Evolutionary conservation across 1,140 invertebrate species (phyloP).

Genomic region (Piezodorus guildinii): DNA sequence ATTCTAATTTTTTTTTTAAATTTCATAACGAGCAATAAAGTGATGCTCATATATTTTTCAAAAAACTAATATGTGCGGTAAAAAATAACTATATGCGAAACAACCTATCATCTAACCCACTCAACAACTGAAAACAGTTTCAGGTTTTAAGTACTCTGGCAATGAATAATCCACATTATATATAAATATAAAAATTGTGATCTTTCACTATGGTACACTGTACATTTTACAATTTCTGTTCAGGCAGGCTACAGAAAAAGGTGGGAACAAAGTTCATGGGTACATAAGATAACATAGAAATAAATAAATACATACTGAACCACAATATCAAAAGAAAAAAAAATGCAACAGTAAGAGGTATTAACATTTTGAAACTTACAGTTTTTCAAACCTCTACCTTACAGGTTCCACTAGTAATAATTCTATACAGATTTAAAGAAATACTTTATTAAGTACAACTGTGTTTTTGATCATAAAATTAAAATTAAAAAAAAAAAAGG

Average conservation of each 20-base stretch:
- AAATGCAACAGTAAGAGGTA: too few relatives aligned
- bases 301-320: too few relatives aligned
- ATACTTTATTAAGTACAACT: too few relatives aligned
- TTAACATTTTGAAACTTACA: too few relatives aligned
- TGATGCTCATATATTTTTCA: constrained; percentile 16
- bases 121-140: constrained; percentile 14
- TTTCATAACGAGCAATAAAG: constrained; percentile 15
- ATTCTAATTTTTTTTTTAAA: constrained; percentile 4
- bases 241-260: constrained; percentile 1
- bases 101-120: constrained; percentile 14
- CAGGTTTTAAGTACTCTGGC: constrained; percentile 11
- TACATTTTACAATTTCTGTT: constrained; percentile 17
- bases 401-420: too few relatives aligned
- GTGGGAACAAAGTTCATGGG: constrained; percentile 8
- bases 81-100: constrained; percentile 22
- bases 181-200: constrained; percentile 25
- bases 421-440: too few relatives aligned
- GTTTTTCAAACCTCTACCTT: too few relatives aligned
- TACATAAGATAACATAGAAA: too few relatives aligned
- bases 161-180: constrained; percentile 10
- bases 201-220: constrained; percentile 24
- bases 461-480: too few relatives aligned
- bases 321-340: too few relatives aligned
- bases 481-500: too few relatives aligned
- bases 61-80: constrained; percentile 17